Percentiles rank a stretch among this genome's conserved stretches.
Conservation (phyloP, 2,113 vertebrate species). For the Tychaedon coryphoeus region DNA sequence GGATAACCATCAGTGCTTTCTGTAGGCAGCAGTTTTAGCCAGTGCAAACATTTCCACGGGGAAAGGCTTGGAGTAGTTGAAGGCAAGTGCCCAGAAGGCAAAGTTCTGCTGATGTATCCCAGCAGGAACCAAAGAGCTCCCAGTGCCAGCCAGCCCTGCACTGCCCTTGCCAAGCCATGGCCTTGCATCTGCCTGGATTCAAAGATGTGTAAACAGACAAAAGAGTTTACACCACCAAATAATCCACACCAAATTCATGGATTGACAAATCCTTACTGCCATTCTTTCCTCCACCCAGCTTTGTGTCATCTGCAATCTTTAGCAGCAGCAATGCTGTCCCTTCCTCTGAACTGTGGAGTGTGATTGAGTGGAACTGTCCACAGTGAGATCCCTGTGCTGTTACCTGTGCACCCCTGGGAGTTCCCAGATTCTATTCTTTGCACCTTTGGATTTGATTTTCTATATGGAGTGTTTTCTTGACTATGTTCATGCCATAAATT, state of each 20-base stretch:
- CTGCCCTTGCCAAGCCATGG: background rate
- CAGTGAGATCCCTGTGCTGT: background rate
- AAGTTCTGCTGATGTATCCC: background rate
- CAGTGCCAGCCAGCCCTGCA: background rate
- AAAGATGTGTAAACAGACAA: background rate
- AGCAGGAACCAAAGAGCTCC: background rate
- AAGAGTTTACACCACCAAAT: background rate
- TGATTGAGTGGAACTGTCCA: background rate
- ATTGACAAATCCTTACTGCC: background rate
- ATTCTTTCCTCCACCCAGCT: background rate
- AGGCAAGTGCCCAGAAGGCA: background rate
- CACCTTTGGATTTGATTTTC: background rate
- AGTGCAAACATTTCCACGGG: background rate
- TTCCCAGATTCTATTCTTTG: background rate
- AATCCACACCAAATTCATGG: background rate
- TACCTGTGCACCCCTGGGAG: background rate
- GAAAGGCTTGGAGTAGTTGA: background rate
- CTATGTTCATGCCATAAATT: background rate
- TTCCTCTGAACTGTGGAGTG: background rate
- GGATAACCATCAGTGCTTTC: background rate
- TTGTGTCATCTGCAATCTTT: background rate
- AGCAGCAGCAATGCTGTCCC: background rate
- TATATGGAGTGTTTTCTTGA: background rate
- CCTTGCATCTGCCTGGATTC: background rate
- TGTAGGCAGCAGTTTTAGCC: background rate